Evolutionary conservation across 2,888 invertebrate species (phyloP).

Genomic region (Colostygia pectinataria): DNA sequence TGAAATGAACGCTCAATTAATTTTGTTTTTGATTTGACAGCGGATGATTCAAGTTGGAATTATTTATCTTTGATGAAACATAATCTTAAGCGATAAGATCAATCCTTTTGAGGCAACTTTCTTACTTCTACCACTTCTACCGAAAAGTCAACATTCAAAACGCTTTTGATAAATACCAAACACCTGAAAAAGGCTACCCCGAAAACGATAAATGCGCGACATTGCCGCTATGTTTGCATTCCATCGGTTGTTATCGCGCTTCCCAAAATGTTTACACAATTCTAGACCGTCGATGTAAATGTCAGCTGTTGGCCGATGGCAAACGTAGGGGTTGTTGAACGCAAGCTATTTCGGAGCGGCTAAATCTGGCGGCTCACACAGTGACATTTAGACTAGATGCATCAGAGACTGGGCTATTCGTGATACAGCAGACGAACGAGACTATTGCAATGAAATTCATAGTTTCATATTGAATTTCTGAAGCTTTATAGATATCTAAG

Average conservation of each 20-base stretch:
- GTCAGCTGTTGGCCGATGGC: constrained; percentile 63
- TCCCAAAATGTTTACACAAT: constrained; percentile 26
- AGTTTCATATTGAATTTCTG: too few relatives aligned
- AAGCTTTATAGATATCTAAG: not conserved
- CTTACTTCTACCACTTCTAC: too few relatives aligned
- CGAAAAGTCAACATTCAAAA: constrained; percentile 14
- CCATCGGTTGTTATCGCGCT: constrained; percentile 39
- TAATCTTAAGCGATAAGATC: constrained; percentile 2
- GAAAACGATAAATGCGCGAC: constrained; percentile 15
- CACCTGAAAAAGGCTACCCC: constrained; percentile 19
- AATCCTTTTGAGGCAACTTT: constrained; percentile 10
- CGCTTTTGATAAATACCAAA: constrained; percentile 14
- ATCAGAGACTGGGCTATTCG: constrained; percentile 56
- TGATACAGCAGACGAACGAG: constrained; percentile 21
- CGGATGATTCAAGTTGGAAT: constrained; percentile 31
- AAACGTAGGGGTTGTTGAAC: constrained; percentile 81
- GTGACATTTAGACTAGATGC: constrained; percentile 81
- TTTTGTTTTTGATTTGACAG: constrained; percentile 71
- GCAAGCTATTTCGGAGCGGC: constrained; percentile 78
- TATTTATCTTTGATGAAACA: constrained; percentile 8
- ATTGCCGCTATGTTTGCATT: constrained; percentile 35
- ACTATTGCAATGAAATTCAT: constrained; percentile 24
- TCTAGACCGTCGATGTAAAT: constrained; percentile 62
- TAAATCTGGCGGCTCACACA: constrained; percentile 77
- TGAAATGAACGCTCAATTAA: constrained; percentile 68